phyloP scores from a whole-genome alignment of 92 coral and sea anemone genomes.

The Galaxea fascicularis region DNA sequence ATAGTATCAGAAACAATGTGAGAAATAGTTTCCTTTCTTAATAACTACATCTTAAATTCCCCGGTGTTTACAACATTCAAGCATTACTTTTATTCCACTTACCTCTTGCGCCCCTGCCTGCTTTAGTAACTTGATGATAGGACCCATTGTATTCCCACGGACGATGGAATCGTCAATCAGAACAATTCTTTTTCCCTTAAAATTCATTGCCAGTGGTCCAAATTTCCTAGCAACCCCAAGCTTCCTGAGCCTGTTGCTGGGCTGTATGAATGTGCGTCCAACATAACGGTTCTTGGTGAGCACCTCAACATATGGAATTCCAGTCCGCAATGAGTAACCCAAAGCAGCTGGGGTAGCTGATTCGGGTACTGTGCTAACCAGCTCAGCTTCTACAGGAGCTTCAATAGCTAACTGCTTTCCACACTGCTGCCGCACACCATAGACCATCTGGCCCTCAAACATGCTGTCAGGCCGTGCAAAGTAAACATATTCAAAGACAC shows the following conservation, averaged over 20 bases:
- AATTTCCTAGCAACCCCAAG: slow-evolving; percentile 97
- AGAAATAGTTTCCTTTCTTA: no score
- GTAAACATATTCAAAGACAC: slow-evolving; percentile 96
- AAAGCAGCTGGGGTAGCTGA: slow-evolving; percentile 98
- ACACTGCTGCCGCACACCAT: slow-evolving; percentile 86
- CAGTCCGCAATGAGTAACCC: slow-evolving; percentile 80
- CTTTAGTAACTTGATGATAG: slow-evolving; percentile 88
- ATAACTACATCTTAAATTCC: no score
- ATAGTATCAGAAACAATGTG: no score
- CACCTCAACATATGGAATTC: slow-evolving; percentile 95
- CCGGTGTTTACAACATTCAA: no score
- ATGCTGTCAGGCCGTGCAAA: slow-evolving; percentile 97
- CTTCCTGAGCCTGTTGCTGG: slow-evolving; percentile 86
- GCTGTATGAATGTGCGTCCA: slow-evolving; percentile 97
- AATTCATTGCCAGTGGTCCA: slow-evolving; percentile 96
- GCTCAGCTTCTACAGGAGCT: slow-evolving; percentile 92
- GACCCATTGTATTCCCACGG: slow-evolving; percentile 95
- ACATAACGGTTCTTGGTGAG: slow-evolving; percentile 96
- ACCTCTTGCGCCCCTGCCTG: slow-evolving; percentile 98
- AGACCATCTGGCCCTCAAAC: slow-evolving; percentile 98
- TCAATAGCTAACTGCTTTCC: slow-evolving; percentile 92
- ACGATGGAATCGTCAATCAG: slow-evolving; percentile 97
- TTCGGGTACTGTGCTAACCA: slow-evolving; percentile 98
- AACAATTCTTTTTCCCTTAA: slow-evolving; percentile 86
- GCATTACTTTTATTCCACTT: background rate